Percentiles rank a stretch among this genome's conserved stretches.
Evolutionary conservation across 2,113 vertebrate species (phyloP).

Genomic region (Canis aureus): DNA sequence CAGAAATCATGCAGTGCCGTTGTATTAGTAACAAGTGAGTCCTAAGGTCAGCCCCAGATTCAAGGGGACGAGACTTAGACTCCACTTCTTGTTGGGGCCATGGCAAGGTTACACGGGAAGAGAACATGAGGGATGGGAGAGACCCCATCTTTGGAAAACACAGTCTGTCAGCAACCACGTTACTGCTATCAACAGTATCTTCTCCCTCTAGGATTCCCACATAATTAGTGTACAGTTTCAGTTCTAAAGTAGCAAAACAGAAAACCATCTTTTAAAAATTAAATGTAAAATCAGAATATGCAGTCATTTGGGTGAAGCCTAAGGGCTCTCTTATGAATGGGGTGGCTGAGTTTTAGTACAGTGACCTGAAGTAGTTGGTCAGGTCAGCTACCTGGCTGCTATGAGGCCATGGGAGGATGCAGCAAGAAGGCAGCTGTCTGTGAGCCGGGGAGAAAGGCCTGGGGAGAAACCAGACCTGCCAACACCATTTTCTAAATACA

Average conservation of each 20-base stretch:
- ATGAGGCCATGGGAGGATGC: neutral
- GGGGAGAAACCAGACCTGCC: neutral
- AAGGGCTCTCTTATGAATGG: neutral
- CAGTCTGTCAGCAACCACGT: neutral
- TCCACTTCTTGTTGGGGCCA: neutral
- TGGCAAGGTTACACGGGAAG: neutral
- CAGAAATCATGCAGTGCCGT: neutral
- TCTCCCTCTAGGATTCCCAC: neutral
- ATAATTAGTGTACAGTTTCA: neutral
- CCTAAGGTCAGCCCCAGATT: neutral
- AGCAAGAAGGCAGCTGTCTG: neutral
- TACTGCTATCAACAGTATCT: neutral
- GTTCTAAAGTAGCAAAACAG: neutral
- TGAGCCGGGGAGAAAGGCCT: neutral
- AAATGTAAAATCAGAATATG: neutral
- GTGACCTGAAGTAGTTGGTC: neutral
- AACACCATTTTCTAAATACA: neutral
- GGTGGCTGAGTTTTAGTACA: neutral
- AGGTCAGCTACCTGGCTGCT: neutral
- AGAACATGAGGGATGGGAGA: neutral
- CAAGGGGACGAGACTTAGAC: neutral
- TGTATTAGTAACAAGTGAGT: neutral
- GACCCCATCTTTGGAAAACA: slow-evolving; percentile 5
- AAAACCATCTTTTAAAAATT: neutral
- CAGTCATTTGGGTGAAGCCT: neutral